Evolutionary conservation across 2,797 vertebrate genomes (phyloP), one percentile per base, ranked within the genome.

Genomic region (Bovichtus variegatus): DNA sequence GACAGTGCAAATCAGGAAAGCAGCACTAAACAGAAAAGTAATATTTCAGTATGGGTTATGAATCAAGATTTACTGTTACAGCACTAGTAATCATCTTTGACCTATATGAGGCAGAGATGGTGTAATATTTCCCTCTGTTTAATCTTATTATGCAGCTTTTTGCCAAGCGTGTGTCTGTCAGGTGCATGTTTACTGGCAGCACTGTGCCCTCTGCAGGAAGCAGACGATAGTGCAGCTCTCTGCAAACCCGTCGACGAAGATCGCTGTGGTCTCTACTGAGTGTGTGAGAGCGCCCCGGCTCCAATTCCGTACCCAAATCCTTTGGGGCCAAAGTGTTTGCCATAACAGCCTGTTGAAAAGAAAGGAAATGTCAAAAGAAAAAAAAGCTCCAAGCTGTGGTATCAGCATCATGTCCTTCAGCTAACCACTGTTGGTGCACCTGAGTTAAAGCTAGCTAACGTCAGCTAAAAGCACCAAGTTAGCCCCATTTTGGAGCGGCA

Each of bases 321-420:
- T 71, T 99, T 99, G 40, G 98, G 98, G 54, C 98, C 98, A 74
- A 99, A 99, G 87, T 96, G 96, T 95, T 98, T 99, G 2, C 96
- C 97, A 0, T 99, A 99, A 83, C 98, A 99, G 50, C 91, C 98
- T 99, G 89, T 40, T 58, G 43, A 74, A 78, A 65, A 78, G 7
- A 80, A 47, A 62, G 19, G 41, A 36, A 69, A 59, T 9, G 6
- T 62, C 1, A 70, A 38, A 19, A n/a, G n/a, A n/a, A 62, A 66
- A 7, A 31, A 34, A 34, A 34, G 6, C 19, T 29, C 2, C n/a
- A 8, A 10, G 0, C 15, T 19, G 41, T 34, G 0, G 6, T 13
- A 31, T 6, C 9, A 0, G 19, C 31, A 60, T 27, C 31, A 57
- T 0, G 50, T 40, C 8, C 7, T 34, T 40, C 11, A 57, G 8